phyloP scores from a whole-genome alignment of 2,113 vertebrate genomes.

The Coturnix japonica region DNA sequence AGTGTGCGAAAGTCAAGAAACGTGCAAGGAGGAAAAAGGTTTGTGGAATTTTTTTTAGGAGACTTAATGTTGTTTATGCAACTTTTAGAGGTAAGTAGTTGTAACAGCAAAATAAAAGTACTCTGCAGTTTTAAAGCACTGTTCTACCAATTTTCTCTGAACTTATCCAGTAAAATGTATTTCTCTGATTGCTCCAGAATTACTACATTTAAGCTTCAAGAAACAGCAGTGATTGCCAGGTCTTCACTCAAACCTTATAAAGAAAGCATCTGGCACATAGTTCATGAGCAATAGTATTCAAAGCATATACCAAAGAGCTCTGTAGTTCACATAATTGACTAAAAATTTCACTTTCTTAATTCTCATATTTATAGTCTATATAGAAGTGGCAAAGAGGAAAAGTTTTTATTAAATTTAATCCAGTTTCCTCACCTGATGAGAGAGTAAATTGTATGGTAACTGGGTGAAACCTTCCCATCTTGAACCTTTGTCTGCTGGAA shows the following conservation, averaged over 20 bases:
- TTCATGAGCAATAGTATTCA: not conserved
- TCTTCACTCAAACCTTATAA: constrained; percentile 16
- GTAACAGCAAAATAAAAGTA: not conserved
- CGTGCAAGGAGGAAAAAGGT: not conserved
- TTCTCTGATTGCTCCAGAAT: constrained; percentile 17
- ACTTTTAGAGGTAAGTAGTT: not conserved
- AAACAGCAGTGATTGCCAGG: not conserved
- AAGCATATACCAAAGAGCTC: not conserved
- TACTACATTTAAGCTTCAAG: constrained; percentile 15
- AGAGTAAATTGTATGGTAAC: not conserved
- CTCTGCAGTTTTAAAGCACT: not conserved
- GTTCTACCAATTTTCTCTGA: not conserved
- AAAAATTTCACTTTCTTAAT: not conserved
- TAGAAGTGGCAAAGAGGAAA: not conserved
- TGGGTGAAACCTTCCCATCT: not conserved
- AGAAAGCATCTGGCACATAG: not conserved
- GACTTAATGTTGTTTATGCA: not conserved
- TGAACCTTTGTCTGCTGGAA: not conserved
- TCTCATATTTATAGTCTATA: not conserved
- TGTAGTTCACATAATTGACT: not conserved
- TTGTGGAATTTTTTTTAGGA: not conserved
- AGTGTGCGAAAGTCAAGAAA: not conserved
- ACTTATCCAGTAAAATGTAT: not conserved
- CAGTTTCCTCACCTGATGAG: not conserved
- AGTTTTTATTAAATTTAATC: not conserved